Base-by-base conservation (phyloP, 1,140 invertebrate species). In the Colletes gigas region DNA sequence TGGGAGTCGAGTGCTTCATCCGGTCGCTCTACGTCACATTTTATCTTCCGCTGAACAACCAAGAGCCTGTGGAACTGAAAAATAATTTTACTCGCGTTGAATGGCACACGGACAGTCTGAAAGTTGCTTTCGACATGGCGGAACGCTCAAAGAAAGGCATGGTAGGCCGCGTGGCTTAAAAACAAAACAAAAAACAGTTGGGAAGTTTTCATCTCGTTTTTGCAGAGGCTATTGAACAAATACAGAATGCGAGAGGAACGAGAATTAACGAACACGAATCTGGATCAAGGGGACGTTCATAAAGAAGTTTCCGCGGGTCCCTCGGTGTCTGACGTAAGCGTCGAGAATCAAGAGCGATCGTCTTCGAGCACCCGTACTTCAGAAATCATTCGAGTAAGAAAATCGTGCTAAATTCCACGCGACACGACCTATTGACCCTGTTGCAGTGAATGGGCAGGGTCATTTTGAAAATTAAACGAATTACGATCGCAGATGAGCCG, bases 1-100 rank as follows among this genome's bases (percentile, higher is more conserved):
- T 88, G 41, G 60, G 68, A 39, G 70, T 88, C 19, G 80, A 88
- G 30, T 88, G 85, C n/a, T 41, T 10, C 4, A 67, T 87, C 1
- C 57, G 82, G n/a, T 17, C 80, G 2, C 47, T 87, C 30, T 59
- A 62, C 12, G 69, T 89, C 1, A 50, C 62, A 0, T 77, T 89
- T 65, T 76, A 84, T 65, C 75, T 88, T 50, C 85, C 85, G 4
- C 9, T 54, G 15, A 44, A 17, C 3, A 15, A 69, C 19, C 3
- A 39, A 21, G 47, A 76, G 19, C 12, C 59, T 15, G 10, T 66
- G 4, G 3, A n/a, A 7, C 10, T 19, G 21, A 68, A 21, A 15
- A 47, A 47, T 5, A 63, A 68, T 52, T 44, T 59, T 9, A 55
- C 75, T 68, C 55, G 44, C 5, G 55, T 87, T 0, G 60, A 87